Base-by-base conservation (phyloP, 2,113 vertebrate species). In the Pycnonotus jocosus region DNA sequence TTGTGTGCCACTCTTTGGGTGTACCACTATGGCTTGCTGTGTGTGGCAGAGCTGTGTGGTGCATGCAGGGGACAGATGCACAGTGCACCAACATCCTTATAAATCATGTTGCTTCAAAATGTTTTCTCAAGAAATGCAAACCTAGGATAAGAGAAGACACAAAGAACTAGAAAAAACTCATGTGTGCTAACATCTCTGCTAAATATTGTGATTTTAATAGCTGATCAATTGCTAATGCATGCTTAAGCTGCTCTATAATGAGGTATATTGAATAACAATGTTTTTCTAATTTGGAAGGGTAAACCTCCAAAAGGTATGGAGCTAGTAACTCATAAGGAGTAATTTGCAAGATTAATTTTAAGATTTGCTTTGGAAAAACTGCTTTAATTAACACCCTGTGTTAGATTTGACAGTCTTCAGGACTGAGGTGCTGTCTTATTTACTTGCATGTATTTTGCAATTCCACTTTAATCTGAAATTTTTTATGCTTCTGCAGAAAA, bases 1-100 rank as follows among this genome's bases (percentile, higher is more conserved):
- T 14, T 3, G 1, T 56, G 18, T 40, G 22, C 19, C 28, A 17
- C 0, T 56, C 7, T 3, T 21, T 27, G 30, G 22, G 24, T 47
- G 1, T 20, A 11, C 37, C 27, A 0, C 38, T 31, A 0, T 5
- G 64, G 23, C 64, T 44, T 12, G 3, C 22, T 15, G 6, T 57
- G n/a, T 54, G 47, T 58, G 27, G 37, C 30, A 30, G 27, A 69
- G 69, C 40, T 40, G 11, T 3, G 1, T 48, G n/a, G n/a, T 44
- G 4, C 33, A 8, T 24, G n/a, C 64, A 33, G 50, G n/a, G 66
- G 9, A 50, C 28, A 45, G 44, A 10, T 3, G 2, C 2, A 4
- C 14, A 5, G 30, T 9, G 44, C 31, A 24, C 8, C 1, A 0
- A 25, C 11, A 7, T 12, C 20, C 10, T 45, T 7, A 22, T 50